Percentiles rank a stretch among this genome's conserved stretches.
phyloP scores from a whole-genome alignment of 2,113 vertebrate species.

The Pluvianellus socialis region DNA sequence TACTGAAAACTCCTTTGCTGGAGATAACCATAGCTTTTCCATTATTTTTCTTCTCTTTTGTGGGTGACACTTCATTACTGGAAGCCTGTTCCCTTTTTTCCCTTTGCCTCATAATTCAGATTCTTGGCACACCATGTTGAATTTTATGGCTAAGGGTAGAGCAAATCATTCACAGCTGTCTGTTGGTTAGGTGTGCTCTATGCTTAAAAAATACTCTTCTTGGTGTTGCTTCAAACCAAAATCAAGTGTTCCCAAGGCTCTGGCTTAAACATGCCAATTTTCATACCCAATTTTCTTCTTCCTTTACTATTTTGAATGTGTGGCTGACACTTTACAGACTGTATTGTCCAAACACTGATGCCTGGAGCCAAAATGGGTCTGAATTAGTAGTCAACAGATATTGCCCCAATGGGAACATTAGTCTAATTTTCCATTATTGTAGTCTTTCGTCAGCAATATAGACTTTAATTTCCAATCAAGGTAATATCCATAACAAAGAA shows the following conservation, averaged over 20 bases:
- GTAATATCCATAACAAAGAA: not conserved
- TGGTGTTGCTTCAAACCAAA: constrained; percentile 8
- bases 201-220: not conserved
- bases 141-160: constrained; percentile 56
- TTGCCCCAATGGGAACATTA: not conserved
- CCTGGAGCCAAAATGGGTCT: not conserved
- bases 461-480: not conserved
- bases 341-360: not conserved
- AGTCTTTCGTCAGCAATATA: not conserved
- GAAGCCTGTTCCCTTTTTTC: constrained; percentile 26
- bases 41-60: constrained; percentile 42
- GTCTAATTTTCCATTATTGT: constrained; percentile 11
- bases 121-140: constrained; percentile 46
- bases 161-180: constrained; percentile 63
- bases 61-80: constrained; percentile 68
- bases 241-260: not conserved
- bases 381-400: not conserved
- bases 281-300: constrained; percentile 30
- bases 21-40: constrained; percentile 4
- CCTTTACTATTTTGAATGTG: not conserved
- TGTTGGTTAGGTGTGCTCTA: constrained; percentile 28
- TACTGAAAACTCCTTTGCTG: constrained; percentile 19
- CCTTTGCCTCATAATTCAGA: constrained; percentile 65
- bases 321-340: not conserved
- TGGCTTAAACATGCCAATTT: not conserved